A percentile compares a stretch with the other conserved stretches of the same genome.
Evolutionary conservation across 2,797 vertebrate species (phyloP).

Genomic region (Heterohyrax brucei): DNA sequence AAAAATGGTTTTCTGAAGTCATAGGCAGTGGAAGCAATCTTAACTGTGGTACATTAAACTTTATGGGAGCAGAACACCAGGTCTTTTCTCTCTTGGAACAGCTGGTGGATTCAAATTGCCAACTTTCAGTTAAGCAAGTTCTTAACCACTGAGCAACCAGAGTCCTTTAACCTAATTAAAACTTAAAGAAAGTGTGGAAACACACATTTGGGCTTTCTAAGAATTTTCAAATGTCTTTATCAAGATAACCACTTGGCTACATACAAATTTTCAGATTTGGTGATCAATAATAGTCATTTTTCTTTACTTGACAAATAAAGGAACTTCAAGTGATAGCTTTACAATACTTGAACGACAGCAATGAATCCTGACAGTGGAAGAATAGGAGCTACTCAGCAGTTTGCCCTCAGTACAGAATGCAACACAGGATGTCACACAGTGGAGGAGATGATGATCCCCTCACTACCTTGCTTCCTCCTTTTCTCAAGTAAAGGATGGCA

Average conservation of each 20-base stretch:
- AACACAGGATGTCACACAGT: fast-evolving
- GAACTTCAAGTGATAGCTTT: background rate
- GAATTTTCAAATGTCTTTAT: background rate
- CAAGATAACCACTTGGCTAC: background rate
- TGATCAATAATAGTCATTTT: background rate
- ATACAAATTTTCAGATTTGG: background rate
- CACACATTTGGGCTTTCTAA: background rate
- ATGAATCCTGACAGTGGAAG: fast-evolving
- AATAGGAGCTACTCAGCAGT: background rate
- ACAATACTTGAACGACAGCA: background rate
- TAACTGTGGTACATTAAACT: background rate
- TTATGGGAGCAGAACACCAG: background rate
- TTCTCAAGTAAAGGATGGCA: background rate
- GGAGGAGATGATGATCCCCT: background rate
- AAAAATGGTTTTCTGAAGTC: slow-evolving; percentile 17
- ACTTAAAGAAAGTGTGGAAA: background rate
- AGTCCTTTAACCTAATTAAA: background rate
- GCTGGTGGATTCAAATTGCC: no score
- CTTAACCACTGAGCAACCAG: no score
- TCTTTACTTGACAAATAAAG: background rate
- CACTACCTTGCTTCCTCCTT: background rate
- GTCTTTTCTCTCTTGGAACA: no score
- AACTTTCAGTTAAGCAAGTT: no score
- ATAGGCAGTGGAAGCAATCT: background rate
- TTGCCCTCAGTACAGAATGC: fast-evolving